These are phyloP conservation scores for Tortrix viridana DNA, from an alignment of 2,888 invertebrate species.

Conservation along the genomic window DNA sequence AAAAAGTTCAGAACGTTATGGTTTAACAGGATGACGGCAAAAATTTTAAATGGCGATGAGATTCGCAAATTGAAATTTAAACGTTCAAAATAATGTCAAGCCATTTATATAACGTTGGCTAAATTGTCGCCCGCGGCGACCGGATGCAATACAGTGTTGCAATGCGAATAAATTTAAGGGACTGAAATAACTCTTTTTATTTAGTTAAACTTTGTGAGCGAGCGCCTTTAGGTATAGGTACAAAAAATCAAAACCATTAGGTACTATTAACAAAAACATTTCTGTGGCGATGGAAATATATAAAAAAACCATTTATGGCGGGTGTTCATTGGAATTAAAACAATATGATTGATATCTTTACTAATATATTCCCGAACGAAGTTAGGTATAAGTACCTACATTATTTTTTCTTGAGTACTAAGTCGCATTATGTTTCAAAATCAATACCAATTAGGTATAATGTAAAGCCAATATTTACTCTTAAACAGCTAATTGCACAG, in stretches of 20 bases:
- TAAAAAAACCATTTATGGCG: too few species aligned
- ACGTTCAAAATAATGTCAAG: constrained; percentile 26
- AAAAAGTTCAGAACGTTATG: not conserved
- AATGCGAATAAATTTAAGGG: constrained; percentile 32
- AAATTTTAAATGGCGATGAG: constrained; percentile 5
- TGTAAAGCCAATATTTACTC: constrained; percentile 41
- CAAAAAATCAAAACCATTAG: not conserved
- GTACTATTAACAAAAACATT: not conserved
- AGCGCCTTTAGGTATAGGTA: not conserved
- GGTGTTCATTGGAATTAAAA: too few species aligned
- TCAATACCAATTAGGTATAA: not conserved
- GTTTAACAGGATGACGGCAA: constrained; percentile 5
- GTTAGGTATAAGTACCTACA: too few species aligned
- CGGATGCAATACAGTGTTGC: constrained; percentile 27
- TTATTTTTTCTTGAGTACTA: too few species aligned
- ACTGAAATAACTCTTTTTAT: constrained; percentile 34
- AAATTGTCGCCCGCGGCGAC: constrained; percentile 27
- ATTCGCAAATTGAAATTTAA: constrained; percentile 31
- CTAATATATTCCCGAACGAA: too few species aligned
- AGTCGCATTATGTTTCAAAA: too few species aligned
- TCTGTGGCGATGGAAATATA: too few species aligned
- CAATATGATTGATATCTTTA: too few species aligned
- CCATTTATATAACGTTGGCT: constrained; percentile 26
- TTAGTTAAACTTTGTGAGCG: constrained; percentile 18
- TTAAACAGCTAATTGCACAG: constrained; percentile 51